Conservation (phyloP, 1,140 invertebrate genomes). For the Chironomus striatipennis region DNA sequence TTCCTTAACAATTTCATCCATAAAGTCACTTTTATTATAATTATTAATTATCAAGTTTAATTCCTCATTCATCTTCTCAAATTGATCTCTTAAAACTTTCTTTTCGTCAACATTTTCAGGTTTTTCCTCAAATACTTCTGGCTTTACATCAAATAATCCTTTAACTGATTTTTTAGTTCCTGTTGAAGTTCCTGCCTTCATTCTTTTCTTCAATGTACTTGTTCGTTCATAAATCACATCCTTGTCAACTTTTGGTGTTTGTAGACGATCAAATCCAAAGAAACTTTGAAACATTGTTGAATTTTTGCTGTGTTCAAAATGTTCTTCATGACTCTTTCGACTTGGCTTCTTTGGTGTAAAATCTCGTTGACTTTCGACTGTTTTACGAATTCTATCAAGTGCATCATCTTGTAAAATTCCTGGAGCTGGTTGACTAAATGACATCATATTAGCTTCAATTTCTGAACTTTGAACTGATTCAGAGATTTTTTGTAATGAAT, state of each 20-base stretch:
- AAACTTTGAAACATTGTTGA: slow-evolving; percentile 17
- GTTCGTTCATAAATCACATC: slow-evolving; percentile 21
- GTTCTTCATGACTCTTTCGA: not conserved
- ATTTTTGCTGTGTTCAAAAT: not conserved
- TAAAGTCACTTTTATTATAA: slow-evolving; percentile 2
- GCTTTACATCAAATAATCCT: not conserved
- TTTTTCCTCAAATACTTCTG: no score
- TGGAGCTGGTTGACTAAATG: not conserved
- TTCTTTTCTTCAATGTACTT: slow-evolving; percentile 17
- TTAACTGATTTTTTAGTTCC: not conserved
- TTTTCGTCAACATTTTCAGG: not conserved
- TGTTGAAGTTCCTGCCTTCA: not conserved
- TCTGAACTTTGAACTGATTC: not conserved
- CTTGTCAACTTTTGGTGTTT: slow-evolving; percentile 9
- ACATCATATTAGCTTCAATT: not conserved
- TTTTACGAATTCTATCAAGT: not conserved
- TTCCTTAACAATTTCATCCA: not conserved
- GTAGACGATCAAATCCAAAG: not conserved
- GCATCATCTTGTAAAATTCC: not conserved
- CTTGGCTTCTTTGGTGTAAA: not conserved
- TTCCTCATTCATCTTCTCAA: not conserved
- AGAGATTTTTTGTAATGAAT: not conserved
- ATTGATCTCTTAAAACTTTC: not conserved
- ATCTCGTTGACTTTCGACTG: not conserved
- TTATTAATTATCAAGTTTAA: not conserved